Conservation (phyloP, 2,888 invertebrate genomes). For the Anthrax anthrax region DNA sequence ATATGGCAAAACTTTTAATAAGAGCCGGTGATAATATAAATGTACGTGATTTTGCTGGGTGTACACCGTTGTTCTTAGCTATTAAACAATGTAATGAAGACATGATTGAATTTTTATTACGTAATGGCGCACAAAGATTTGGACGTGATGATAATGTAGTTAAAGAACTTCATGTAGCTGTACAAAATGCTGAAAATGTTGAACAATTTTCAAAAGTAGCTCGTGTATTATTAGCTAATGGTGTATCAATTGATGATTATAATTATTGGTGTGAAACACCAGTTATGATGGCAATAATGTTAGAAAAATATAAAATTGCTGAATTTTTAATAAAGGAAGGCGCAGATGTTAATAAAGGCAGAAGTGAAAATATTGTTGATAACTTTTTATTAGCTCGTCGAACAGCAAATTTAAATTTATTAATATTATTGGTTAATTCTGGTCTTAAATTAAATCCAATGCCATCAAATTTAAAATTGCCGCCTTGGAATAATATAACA, state of each 20-base stretch:
- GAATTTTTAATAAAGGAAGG: conserved; percentile 30
- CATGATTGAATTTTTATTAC: conserved; percentile 44
- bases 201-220: conserved; percentile 20
- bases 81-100: conserved; percentile 48
- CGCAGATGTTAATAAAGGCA: conserved; percentile 23
- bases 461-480: conserved; percentile 10
- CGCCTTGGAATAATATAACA: conserved; percentile 8
- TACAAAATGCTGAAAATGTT: conserved; percentile 22
- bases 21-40: conserved; percentile 24
- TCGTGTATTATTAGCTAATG: conserved; percentile 33
- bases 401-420: conserved; percentile 19
- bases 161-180: conserved; percentile 23
- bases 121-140: conserved; percentile 44
- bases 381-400: conserved; percentile 19
- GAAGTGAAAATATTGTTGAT: conserved; percentile 21
- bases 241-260: conserved; percentile 45
- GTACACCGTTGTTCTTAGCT: conserved; percentile 56
- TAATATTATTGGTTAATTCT: conserved; percentile 24
- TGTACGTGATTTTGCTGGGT: conserved; percentile 35
- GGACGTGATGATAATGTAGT: conserved; percentile 40
- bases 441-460: conserved; percentile 19
- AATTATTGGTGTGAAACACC: conserved; percentile 56
- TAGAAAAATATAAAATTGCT: conserved; percentile 25
- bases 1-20: conserved; percentile 25
- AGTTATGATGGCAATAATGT: conserved; percentile 42